These are phyloP conservation scores for Pherbina coryleti DNA, from an alignment of 2,888 invertebrate genomes.

Conservation along the genomic window DNA sequence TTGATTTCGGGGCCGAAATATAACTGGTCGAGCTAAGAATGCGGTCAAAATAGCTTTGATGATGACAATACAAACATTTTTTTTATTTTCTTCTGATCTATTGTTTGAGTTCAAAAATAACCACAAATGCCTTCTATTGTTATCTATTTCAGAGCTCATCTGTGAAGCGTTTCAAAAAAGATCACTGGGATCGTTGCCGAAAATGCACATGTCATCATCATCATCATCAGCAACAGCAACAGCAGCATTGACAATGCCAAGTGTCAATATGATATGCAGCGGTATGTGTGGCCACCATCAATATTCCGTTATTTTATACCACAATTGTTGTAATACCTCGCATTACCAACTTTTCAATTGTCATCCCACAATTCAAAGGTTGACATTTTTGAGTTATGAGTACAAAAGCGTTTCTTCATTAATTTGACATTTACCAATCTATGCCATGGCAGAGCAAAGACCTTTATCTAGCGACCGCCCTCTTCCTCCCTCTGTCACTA, in stretches of 20 bases:
- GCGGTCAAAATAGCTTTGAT: neutral
- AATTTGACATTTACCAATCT: slow-evolving; percentile 4
- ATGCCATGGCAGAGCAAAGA: neutral
- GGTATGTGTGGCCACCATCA: neutral
- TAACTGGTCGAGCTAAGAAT: too few relatives aligned
- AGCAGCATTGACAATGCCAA: neutral
- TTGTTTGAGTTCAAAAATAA: neutral
- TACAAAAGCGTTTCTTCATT: slow-evolving; percentile 3
- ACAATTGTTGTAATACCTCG: neutral
- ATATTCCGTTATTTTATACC: neutral
- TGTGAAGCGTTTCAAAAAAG: neutral
- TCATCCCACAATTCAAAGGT: slow-evolving; percentile 4
- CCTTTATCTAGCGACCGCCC: neutral
- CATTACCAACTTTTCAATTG: slow-evolving; percentile 9
- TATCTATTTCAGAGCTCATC: neutral
- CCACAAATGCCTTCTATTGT: neutral
- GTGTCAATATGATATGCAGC: neutral
- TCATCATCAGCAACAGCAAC: neutral
- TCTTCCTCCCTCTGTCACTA: neutral
- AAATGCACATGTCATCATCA: slow-evolving; percentile 10
- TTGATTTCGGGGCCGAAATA: too few relatives aligned
- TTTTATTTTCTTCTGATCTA: neutral
- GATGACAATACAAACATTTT: slow-evolving; percentile 1
- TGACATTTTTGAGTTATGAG: neutral
- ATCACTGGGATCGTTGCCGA: neutral